Conservation (phyloP, 2,888 invertebrate species). For the Acrocyrtus sp. region DNA sequence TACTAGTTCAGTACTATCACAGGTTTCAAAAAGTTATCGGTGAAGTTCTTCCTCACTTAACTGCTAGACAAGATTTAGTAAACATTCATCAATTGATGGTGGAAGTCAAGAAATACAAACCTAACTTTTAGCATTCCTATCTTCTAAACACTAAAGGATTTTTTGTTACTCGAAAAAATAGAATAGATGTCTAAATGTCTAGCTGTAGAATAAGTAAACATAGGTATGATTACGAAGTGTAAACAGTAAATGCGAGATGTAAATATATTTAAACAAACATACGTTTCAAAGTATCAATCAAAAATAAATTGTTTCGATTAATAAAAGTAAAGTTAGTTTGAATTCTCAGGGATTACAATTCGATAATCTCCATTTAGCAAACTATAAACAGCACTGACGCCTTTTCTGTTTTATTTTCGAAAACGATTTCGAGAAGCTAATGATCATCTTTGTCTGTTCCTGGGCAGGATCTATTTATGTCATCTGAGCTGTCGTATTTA, state of each 20-base stretch:
- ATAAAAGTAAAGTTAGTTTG: too few species aligned
- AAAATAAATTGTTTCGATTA: too few species aligned
- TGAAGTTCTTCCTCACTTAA: slow-evolving; percentile 72
- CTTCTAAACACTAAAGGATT: background rate
- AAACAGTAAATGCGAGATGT: background rate
- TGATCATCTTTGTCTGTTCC: slow-evolving; percentile 75
- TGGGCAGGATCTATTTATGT: slow-evolving; percentile 74
- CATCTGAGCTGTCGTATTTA: slow-evolving; percentile 73
- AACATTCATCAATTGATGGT: slow-evolving; percentile 99
- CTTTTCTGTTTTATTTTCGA: too few species aligned
- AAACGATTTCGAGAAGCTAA: too few species aligned
- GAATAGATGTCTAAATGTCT: background rate
- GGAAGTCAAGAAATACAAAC: slow-evolving; percentile 99
- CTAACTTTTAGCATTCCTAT: slow-evolving; percentile 81
- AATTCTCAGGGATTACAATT: too few species aligned
- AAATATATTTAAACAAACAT: too few species aligned
- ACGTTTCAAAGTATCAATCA: too few species aligned
- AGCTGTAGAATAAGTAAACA: background rate
- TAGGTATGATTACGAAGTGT: background rate
- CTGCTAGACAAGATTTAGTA: slow-evolving; percentile 87
- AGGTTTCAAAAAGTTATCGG: slow-evolving; percentile 94
- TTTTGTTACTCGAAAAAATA: background rate
- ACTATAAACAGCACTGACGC: too few species aligned
- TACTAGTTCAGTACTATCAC: slow-evolving; percentile 97
- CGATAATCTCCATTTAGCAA: too few species aligned